phyloP scores from a whole-genome alignment of 2,113 vertebrate genomes.

The Nesoenas mayeri region DNA sequence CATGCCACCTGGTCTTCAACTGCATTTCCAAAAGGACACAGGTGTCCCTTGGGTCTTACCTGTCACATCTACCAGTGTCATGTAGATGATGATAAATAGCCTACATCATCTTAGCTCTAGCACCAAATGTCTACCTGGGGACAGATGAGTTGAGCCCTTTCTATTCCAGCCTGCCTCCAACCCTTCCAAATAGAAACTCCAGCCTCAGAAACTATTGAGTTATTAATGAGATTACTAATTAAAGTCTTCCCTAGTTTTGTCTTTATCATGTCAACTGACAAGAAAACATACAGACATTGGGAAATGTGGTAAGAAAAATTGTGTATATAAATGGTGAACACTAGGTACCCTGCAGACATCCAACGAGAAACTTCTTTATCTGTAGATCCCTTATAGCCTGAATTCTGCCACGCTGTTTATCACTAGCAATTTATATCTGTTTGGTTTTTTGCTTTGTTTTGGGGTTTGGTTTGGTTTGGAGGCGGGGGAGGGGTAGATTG shows the following conservation, averaged over 20 bases:
- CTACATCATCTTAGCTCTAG: fast-evolving
- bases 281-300: background rate
- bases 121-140: background rate
- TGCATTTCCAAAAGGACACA: background rate
- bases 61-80: background rate
- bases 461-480: too few relatives aligned
- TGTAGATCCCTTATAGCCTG: background rate
- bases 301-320: background rate
- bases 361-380: background rate
- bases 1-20: background rate
- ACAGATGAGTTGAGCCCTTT: background rate
- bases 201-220: background rate
- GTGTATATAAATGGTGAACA: background rate
- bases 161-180: background rate
- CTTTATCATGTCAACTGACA: background rate
- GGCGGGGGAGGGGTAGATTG: too few relatives aligned
- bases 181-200: background rate
- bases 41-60: background rate
- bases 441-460: background rate
- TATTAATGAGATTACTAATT: background rate
- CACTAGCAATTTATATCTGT: background rate
- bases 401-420: background rate
- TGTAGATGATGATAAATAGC: background rate
- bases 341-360: background rate
- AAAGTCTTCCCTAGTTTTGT: background rate